Conservation (phyloP, 1,140 invertebrate species). For the Drosophila parabipectinata region DNA sequence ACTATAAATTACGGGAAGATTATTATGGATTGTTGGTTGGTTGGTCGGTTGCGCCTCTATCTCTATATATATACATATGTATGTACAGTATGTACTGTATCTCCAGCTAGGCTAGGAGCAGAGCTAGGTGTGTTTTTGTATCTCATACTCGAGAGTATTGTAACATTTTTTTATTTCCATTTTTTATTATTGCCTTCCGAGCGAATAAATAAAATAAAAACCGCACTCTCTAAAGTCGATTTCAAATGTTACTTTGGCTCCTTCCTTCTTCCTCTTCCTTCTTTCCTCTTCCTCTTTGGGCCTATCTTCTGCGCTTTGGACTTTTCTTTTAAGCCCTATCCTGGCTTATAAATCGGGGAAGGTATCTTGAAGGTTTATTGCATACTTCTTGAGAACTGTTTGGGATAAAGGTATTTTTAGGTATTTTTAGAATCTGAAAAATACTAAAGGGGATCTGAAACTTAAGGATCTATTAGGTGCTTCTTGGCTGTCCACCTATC, state of each 20-base stretch:
- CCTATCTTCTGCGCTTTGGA: neutral
- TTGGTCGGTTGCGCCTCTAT: neutral
- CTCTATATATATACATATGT: neutral
- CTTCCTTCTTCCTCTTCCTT: constrained; percentile 17
- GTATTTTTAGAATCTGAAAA: no score
- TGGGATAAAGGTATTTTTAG: no score
- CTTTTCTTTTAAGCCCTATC: neutral
- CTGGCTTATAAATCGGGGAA: neutral
- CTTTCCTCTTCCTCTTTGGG: constrained; percentile 12
- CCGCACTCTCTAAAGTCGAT: constrained; percentile 17
- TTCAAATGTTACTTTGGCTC: constrained; percentile 19
- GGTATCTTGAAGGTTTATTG: no score
- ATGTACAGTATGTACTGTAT: no score
- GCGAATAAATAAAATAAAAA: constrained; percentile 17
- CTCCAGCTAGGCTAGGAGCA: no score
- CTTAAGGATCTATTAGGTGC: no score
- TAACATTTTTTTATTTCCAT: no score
- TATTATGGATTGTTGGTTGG: constrained; percentile 73
- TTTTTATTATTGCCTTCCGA: neutral
- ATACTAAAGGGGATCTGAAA: no score
- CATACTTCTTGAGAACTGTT: neutral
- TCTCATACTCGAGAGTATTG: neutral
- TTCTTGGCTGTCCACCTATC: no score
- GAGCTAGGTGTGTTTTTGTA: neutral
- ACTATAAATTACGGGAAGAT: constrained; percentile 82